phyloP scores from a whole-genome alignment of 2,797 vertebrate species.

The Dipus sagitta region DNA sequence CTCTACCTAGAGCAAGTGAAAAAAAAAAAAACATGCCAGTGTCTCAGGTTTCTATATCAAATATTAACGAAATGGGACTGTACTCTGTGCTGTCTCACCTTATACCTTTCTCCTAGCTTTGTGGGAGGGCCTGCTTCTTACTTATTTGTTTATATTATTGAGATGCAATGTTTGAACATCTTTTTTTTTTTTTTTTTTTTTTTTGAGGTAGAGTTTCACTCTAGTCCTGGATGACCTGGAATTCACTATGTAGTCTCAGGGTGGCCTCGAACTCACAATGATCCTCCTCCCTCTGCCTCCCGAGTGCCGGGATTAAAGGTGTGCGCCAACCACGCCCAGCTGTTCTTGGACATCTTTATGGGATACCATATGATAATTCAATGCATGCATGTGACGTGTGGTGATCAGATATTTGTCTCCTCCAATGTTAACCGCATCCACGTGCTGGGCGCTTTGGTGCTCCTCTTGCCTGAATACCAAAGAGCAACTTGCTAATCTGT shows the following conservation, averaged over 20 bases:
- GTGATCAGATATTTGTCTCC: neutral
- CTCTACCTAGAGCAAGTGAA: neutral
- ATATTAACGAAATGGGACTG: neutral
- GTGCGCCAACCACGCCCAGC: too few species aligned
- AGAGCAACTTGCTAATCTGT: neutral
- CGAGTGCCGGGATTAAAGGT: too few species aligned
- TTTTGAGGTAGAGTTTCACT: too few species aligned
- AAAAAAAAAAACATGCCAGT: neutral
- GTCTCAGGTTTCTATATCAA: neutral
- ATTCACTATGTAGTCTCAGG: too few species aligned
- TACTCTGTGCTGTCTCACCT: neutral
- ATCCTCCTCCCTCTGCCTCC: too few species aligned
- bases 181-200: too few species aligned
- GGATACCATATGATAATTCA: neutral
- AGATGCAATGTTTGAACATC: neutral
- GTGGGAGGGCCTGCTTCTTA: neutral
- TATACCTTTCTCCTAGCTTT: neutral
- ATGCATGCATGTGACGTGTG: accelerated
- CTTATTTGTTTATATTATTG: neutral
- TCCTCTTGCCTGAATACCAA: neutral
- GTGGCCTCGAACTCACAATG: too few species aligned
- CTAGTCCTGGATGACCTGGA: too few species aligned
- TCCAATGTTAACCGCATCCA: neutral
- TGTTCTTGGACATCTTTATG: neutral
- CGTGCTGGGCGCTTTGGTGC: neutral